Evolutionary conservation across 2,797 vertebrate genomes (phyloP), one percentile per base, ranked within the genome.

Genomic region (Falco biarmicus): DNA sequence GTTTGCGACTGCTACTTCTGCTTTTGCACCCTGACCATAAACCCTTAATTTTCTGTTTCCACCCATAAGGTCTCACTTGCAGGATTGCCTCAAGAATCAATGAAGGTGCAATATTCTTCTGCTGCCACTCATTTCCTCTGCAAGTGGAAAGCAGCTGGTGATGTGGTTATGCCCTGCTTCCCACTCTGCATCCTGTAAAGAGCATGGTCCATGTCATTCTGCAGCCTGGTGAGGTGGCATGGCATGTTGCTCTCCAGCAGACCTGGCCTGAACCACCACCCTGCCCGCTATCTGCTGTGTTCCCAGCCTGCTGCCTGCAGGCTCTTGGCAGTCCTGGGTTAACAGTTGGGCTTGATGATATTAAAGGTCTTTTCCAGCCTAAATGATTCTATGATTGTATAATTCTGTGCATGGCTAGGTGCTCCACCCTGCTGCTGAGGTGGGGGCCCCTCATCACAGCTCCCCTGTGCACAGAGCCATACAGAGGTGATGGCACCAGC

Each of bases 101-200:
- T 5, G 10, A 37, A 31, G 18, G 11, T 0, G 0, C 34, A 61
- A 9, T 15, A 5, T 15, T 19, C 15, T 12, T 2, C 22, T 85
- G 39, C 48, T 37, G 34, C 7, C 18, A 17, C 21, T 73, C 21
- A 11, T n/a, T 83, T 89, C 21, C 15, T 22, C 34, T 3, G 5
- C 6, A 73, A 7, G 8, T 13, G 47, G 18, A 16, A 82, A 53
- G 24, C 14, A 34, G 37, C 10, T 41, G 28, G 56, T 14, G 20
- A 41, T 1, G 1, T 8, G 8, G 41, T 6, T 19, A 8, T 0
- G 0, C 11, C 26, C 41, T 77, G 25, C 31, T 76, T 79, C 39
- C 26, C 8, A 39, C 28, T 3, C 37, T 50, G 7, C 4, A 1
- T 54, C 13, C 29, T 61, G 43, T 13, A 18, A 73, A 73, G 12